Evolutionary conservation across 2,888 invertebrate species (phyloP), one percentile per base, ranked within the genome.

Genomic region (Agrochola macilenta): DNA sequence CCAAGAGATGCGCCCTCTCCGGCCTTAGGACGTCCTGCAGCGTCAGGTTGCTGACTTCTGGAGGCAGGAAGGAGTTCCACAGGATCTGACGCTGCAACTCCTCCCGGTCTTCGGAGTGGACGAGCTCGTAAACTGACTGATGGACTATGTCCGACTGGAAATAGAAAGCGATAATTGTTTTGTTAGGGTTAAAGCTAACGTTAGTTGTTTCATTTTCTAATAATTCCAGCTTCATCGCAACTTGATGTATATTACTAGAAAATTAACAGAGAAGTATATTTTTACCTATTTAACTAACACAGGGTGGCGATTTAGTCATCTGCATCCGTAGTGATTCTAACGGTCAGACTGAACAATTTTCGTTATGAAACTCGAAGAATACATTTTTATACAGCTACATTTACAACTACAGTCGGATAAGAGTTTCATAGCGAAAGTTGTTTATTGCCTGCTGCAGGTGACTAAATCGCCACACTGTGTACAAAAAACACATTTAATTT

Each of bases 101-200:
- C 94, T 99, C 99, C 5, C 99, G 97, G 94, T 99, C 99, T 96
- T 99, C 99, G 5, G 99, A 99, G 96, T 99, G 99, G 83, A 99
- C 99, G 94, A 99, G 97, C 96, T 99, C 99, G 97, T 99, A 99
- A 74, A 99, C 99, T 86, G 99, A 99, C 94, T 99, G 99, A 95
- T 99, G 99, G 79, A 99, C 99, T 91, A 99, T 99, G 95, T 99
- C 99, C 89, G 99, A 99, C 99, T 99, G 97, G 54, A 87, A 98
- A 97, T 88, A 17, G 75, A 86, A 14, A 78, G 39, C 0, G 1
- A 39, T 0, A 4, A 20, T 43, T 43, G n/a, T 39, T 30, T 26
- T 30, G 20, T 46, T 2, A 23, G 4, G 7, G 5, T 54, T 11
- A n/a, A 30, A 9, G 4, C 17, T 17, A 17, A 11, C 0, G 1